Percentiles rank a stretch among this genome's conserved stretches.
Conservation (phyloP, 2,113 vertebrate genomes). For the Mesitornis unicolor region DNA sequence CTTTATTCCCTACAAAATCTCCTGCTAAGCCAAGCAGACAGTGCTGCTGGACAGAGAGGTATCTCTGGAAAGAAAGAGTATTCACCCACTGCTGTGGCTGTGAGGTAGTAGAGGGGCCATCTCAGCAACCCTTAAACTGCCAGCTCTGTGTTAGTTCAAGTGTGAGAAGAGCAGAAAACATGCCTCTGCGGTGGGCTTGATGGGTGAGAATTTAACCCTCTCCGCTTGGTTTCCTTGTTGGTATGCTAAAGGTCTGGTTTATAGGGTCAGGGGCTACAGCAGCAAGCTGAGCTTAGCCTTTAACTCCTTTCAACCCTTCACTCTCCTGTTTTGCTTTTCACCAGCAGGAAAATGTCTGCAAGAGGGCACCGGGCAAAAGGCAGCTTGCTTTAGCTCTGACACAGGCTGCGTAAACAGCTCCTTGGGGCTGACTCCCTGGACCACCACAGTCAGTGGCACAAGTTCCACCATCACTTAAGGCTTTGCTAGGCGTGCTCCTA, state of each 20-base stretch:
- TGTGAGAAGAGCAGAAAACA: not conserved
- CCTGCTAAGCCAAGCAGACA: not conserved
- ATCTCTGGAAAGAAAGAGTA: not conserved
- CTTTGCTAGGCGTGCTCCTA: not conserved
- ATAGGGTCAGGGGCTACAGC: not conserved
- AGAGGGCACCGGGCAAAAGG: not conserved
- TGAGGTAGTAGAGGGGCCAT: not conserved
- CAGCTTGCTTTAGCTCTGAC: not conserved
- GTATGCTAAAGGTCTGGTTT: not conserved
- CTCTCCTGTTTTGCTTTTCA: not conserved
- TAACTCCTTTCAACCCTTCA: not conserved
- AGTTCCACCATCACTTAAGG: not conserved
- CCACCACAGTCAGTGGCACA: not conserved
- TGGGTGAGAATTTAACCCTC: not conserved
- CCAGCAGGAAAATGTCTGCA: not conserved
- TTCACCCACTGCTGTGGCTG: not conserved
- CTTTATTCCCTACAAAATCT: not conserved
- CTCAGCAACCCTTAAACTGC: not conserved
- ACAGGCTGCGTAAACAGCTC: not conserved
- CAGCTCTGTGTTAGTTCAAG: not conserved
- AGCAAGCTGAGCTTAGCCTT: not conserved
- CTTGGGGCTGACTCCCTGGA: not conserved
- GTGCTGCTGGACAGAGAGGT: not conserved
- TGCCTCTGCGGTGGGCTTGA: not conserved
- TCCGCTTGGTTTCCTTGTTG: not conserved